These are phyloP conservation scores for Caenorhabditis uteleia DNA, from an alignment of 2,888 invertebrate genomes.

Conservation along the genomic window DNA sequence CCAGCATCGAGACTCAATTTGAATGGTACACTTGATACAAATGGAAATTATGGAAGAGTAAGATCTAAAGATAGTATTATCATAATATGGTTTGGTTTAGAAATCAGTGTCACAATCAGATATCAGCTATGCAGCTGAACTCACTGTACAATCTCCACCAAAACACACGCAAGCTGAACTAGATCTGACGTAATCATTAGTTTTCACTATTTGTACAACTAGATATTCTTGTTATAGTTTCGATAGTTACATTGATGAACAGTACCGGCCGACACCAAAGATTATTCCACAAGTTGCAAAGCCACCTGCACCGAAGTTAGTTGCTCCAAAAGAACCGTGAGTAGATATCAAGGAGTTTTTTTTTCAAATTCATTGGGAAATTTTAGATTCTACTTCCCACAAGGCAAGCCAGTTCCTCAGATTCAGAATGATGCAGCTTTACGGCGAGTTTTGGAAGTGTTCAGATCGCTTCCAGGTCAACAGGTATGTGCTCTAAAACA, in stretches of 20 bases:
- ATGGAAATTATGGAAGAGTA: slow-evolving; percentile 30
- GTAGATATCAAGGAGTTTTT: slow-evolving; percentile 12
- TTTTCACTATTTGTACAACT: neutral
- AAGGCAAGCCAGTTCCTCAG: slow-evolving; percentile 60
- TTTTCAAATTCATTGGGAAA: neutral
- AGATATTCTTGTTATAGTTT: slow-evolving; percentile 2
- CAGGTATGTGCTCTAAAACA: slow-evolving; percentile 44
- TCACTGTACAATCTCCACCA: slow-evolving; percentile 19
- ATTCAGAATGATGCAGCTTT: slow-evolving; percentile 61
- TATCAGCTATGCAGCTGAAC: slow-evolving; percentile 21
- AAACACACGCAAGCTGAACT: slow-evolving; percentile 16
- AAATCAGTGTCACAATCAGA: slow-evolving; percentile 32
- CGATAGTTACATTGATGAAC: slow-evolving; percentile 33
- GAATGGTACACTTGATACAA: slow-evolving; percentile 30
- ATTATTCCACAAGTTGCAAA: slow-evolving; percentile 22
- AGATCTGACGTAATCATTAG: slow-evolving; percentile 4
- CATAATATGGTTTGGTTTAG: neutral
- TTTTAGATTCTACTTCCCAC: slow-evolving; percentile 63
- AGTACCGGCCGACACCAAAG: slow-evolving; percentile 33
- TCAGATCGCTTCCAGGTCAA: slow-evolving; percentile 51
- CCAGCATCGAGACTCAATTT: slow-evolving; percentile 23
- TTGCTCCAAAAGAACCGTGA: slow-evolving; percentile 41
- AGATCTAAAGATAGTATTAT: neutral
- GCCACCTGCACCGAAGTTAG: slow-evolving; percentile 22
- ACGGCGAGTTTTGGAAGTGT: slow-evolving; percentile 57